These are phyloP conservation scores for Margarornis squamiger DNA, from an alignment of 2,797 vertebrate genomes.

Conservation along the genomic window DNA sequence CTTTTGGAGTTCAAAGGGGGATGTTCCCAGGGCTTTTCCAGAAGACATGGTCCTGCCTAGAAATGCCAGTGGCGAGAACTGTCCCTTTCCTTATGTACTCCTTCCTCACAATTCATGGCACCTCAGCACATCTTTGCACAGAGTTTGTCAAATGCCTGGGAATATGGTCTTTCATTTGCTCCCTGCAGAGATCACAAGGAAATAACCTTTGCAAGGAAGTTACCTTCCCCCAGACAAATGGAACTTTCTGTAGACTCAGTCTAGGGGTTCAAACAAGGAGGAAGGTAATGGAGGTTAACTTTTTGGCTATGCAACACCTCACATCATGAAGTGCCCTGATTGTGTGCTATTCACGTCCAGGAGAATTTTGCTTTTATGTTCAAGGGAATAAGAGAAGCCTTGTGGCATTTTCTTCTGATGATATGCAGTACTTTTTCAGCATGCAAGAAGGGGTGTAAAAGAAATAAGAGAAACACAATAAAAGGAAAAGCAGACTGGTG, in stretches of 20 bases:
- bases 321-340: background rate
- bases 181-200: background rate
- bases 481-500: background rate
- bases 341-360: background rate
- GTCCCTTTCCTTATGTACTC: background rate
- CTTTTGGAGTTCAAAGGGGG: background rate
- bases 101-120: background rate
- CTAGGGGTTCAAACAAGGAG: background rate
- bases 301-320: background rate
- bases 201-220: background rate
- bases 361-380: background rate
- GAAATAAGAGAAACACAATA: background rate
- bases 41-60: background rate
- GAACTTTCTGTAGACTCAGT: background rate
- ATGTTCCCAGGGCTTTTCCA: background rate
- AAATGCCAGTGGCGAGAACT: background rate
- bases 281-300: background rate
- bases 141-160: background rate
- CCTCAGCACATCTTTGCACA: background rate
- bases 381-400: background rate
- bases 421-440: background rate
- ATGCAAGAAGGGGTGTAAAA: background rate
- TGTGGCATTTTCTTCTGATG: background rate
- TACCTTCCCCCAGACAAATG: background rate
- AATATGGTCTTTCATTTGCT: background rate